phyloP scores from a whole-genome alignment of 1,140 invertebrate species.

The Caenorhabditis tropicalis region DNA sequence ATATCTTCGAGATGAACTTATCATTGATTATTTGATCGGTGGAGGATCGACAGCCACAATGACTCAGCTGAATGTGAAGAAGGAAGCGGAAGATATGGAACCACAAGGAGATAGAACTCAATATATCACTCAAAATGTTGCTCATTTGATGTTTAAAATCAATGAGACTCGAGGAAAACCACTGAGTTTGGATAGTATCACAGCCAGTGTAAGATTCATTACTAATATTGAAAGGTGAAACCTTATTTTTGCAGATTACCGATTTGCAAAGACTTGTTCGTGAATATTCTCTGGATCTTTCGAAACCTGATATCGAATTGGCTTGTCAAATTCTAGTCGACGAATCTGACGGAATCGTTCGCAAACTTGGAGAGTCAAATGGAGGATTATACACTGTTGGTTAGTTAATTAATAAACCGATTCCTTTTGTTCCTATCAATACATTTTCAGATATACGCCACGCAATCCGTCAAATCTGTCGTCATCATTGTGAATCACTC shows the following conservation, averaged over 20 bases:
- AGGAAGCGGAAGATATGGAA: neutral
- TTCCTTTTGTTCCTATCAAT: neutral
- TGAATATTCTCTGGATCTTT: neutral
- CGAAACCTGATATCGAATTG: conserved; percentile 35
- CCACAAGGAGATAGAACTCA: conserved; percentile 11
- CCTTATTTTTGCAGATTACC: neutral
- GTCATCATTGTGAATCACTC: conserved; percentile 40
- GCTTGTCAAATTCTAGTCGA: conserved; percentile 43
- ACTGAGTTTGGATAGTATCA: conserved; percentile 9
- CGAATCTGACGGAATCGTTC: conserved; percentile 36
- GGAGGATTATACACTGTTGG: conserved; percentile 41
- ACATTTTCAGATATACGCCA: conserved; percentile 32
- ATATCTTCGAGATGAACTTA: conserved; percentile 42
- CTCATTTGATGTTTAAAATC: conserved; percentile 16
- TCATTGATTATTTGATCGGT: conserved; percentile 37
- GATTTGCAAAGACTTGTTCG: neutral
- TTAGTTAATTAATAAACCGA: neutral
- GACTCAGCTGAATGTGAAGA: neutral
- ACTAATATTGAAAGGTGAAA: neutral
- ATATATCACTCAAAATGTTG: conserved; percentile 20
- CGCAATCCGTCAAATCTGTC: conserved; percentile 38
- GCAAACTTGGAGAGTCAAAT: conserved; percentile 38
- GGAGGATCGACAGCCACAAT: neutral
- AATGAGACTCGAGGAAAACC: neutral
- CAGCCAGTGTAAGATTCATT: neutral